Conservation (phyloP, 2,113 vertebrate species). For the Archocentrus centrarchus region DNA sequence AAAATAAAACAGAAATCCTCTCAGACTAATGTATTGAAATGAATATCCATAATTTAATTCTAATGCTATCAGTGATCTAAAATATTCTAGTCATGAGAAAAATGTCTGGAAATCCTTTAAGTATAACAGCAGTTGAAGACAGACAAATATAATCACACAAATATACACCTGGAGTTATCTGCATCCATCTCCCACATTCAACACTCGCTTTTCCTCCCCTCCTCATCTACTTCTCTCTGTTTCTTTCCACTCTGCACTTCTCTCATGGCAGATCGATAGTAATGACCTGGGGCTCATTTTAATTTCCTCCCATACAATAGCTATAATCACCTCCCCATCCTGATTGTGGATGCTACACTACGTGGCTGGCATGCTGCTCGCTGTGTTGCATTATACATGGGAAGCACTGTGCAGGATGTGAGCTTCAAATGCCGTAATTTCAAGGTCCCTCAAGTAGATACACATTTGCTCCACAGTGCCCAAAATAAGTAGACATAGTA, state of each 20-base stretch:
- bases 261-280: slow-evolving; percentile 71
- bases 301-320: slow-evolving; percentile 74
- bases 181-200: slow-evolving; percentile 28
- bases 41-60: not conserved
- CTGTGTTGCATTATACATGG: slow-evolving; percentile 27
- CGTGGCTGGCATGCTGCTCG: slow-evolving; percentile 49
- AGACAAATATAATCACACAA: slow-evolving; percentile 18
- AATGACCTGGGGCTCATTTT: slow-evolving; percentile 73
- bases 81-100: not conserved
- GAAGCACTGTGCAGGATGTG: not conserved
- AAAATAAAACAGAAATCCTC: not conserved
- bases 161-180: slow-evolving; percentile 20
- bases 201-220: not conserved
- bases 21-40: not conserved
- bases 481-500: not conserved
- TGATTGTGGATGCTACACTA: slow-evolving; percentile 57
- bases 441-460: slow-evolving; percentile 26
- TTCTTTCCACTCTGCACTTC: slow-evolving; percentile 14
- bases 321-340: slow-evolving; percentile 64
- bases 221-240: not conserved
- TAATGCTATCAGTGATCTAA: not conserved
- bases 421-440: slow-evolving; percentile 1
- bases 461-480: slow-evolving; percentile 5
- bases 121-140: not conserved
- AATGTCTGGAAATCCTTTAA: not conserved